These are phyloP conservation scores for Drosophila miranda DNA, from an alignment of 1,140 invertebrate species.

Conservation along the genomic window DNA sequence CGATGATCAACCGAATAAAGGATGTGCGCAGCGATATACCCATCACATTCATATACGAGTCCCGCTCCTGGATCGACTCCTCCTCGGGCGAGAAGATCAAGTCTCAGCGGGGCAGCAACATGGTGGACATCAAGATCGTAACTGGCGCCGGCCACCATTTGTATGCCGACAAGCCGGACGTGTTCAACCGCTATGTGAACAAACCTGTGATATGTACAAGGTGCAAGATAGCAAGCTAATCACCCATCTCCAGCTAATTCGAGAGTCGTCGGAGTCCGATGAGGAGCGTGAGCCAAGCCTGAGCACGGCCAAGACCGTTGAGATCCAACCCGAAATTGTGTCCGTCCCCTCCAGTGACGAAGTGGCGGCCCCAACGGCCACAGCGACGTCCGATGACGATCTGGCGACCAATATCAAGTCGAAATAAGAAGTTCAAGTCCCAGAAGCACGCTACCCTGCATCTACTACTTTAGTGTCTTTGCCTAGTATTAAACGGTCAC, in stretches of 20 bases:
- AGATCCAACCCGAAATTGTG: conserved; percentile 39
- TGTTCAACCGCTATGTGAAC: conserved; percentile 93
- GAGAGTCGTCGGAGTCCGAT: conserved; percentile 70
- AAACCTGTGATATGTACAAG: conserved; percentile 86
- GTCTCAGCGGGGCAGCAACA: conserved; percentile 85
- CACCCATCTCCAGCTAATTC: conserved; percentile 48
- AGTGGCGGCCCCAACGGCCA: background rate
- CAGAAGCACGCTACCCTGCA: conserved; percentile 38
- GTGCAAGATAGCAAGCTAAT: conserved; percentile 8
- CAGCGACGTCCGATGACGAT: conserved; percentile 29
- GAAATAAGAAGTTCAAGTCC: conserved; percentile 41
- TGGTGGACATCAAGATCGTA: conserved; percentile 93
- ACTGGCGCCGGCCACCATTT: conserved; percentile 97
- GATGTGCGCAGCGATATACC: conserved; percentile 89
- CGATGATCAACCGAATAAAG: conserved; percentile 93
- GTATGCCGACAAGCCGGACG: conserved; percentile 94
- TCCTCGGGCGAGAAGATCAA: conserved; percentile 90
- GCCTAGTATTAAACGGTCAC: conserved; percentile 73
- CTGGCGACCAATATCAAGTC: conserved; percentile 54
- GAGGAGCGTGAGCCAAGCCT: conserved; percentile 66
- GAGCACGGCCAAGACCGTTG: conserved; percentile 39
- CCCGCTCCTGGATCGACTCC: conserved; percentile 96
- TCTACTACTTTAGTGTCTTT: conserved; percentile 54
- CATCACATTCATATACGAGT: conserved; percentile 95
- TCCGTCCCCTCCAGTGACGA: background rate